Evolutionary conservation across 1,140 invertebrate species (phyloP), one percentile per base, ranked within the genome.

Genomic region (Hermetia illucens): DNA sequence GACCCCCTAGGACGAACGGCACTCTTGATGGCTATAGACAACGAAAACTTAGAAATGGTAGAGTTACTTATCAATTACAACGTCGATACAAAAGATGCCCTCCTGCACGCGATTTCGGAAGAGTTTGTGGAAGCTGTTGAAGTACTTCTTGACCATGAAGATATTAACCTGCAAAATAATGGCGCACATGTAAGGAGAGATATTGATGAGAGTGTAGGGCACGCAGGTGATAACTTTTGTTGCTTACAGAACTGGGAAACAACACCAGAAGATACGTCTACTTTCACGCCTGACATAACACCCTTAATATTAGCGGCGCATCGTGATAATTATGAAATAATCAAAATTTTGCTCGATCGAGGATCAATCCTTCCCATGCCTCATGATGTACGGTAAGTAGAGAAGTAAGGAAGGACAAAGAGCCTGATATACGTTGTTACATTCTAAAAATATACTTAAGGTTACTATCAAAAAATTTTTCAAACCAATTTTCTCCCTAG

Each of bases 11-110:
- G 88, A 24, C 69, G 89, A 46, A 85, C 82, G 34, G 90, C 89
- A 1, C 72, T 94, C 6, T 71, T 93, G 33, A 93, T 93, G 85
- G 91, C 93, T 41, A 98, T 98, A 45, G 93, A 98, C 68, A 97
- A 96, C 68, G 94, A 98, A 69, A 98, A 98, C 64, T 72, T 97
- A 42, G 93, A 98, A 65, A 97, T 98, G 92, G 89, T 98, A 8
- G 90, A 96, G 52, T 66, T 97, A 38, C 69, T 98, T 43, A 81
- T 98, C 40, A 80, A 87, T 58, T 75, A 82, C 55, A 76, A 82
- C 50, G 80, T 86, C 22, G 66, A 92, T 61, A 94, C 89, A 1
- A 84, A 88, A 50, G 91, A 98, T 63, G 90, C 92, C 0, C 72
- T 97, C 10, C 69, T 97, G 36, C 92, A 97, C 57, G 93, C 93